Base-by-base conservation (phyloP, 2,797 vertebrate species). In the Molossus alvarezi region DNA sequence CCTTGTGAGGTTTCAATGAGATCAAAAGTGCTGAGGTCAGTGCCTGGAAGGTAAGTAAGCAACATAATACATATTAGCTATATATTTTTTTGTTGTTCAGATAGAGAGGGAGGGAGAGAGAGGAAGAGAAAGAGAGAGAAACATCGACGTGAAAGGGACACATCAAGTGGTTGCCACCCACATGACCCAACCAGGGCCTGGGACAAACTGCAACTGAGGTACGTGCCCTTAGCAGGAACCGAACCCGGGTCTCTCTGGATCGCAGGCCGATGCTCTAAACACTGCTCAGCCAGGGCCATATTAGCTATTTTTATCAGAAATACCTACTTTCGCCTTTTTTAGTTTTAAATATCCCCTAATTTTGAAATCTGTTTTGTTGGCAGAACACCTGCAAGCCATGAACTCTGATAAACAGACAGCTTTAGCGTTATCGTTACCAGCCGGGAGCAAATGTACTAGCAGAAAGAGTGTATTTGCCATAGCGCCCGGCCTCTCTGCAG, bases 361-460 rank as follows among this genome's bases (percentile, higher is more conserved):
- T 81, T 80, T 55, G 11, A 77, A 90, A 76, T 84, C 37, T 53
- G 27, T 73, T 85, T 64, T 21, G 17, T 51, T 6, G 67, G 25
- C 65, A 92, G 29, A 90, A 88, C 4, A 86, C 57, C 18, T 69
- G 14, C 5, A 94, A 88, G 53, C 29, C 79, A 41, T 6, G 57
- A 82, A 57, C 11, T 33, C 29, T 88, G 41, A 73, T 82, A 71
- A 76, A 45, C 1, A 81, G 82, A 76, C 55, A 27, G 57, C 29
- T 95, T 86, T 84, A 80, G 37, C 41, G 73, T 86, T 77, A 80
- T 69, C 81, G 65, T 88, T 20, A 76, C n/a, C 92, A 88, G 85
- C 60, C 51, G 72, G 62, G 58, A 88, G 69, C 25, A 51, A 53
- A 45, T n/a, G 53, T 17, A 14, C 53, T 41, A 60, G 60, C 48